Evolutionary conservation across 2,888 invertebrate species (phyloP).

Genomic region (Baronia brevicornis): DNA sequence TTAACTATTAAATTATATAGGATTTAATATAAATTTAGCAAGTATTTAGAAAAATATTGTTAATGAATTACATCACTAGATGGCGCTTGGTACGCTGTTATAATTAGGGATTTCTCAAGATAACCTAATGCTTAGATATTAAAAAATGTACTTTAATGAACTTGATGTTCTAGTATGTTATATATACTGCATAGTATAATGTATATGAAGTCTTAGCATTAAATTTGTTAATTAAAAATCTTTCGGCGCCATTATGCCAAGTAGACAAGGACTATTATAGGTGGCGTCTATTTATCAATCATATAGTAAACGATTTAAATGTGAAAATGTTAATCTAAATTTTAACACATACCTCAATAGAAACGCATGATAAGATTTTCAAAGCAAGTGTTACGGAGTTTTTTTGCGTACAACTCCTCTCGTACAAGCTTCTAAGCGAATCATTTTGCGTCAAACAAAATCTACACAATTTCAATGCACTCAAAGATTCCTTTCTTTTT

Average conservation of each 20-base stretch:
- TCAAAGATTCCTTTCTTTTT: conserved; percentile 75
- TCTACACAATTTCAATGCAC: conserved; percentile 80
- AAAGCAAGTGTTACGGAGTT: conserved; percentile 79
- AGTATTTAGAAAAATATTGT: background rate
- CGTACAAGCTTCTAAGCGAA: conserved; percentile 80
- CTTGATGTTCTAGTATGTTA: no score
- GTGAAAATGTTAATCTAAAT: background rate
- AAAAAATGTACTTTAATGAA: no score
- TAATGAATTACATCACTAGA: conserved; percentile 22
- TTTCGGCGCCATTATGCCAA: conserved; percentile 22
- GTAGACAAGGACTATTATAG: conserved; percentile 18
- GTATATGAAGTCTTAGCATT: no score
- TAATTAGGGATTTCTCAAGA: no score
- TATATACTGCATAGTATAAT: no score
- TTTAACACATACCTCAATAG: conserved; percentile 80
- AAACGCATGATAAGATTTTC: conserved; percentile 85
- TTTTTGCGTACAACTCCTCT: conserved; percentile 71
- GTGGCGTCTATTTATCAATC: conserved; percentile 23
- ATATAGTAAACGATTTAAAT: conserved; percentile 2
- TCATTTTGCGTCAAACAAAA: conserved; percentile 82
- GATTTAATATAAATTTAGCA: background rate
- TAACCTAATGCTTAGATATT: no score
- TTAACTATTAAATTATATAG: background rate
- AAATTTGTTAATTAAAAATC: no score
- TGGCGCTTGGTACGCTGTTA: conserved; percentile 23